Evolutionary conservation across 2,888 invertebrate genomes (phyloP).

Genomic region (Pandemis corylana): DNA sequence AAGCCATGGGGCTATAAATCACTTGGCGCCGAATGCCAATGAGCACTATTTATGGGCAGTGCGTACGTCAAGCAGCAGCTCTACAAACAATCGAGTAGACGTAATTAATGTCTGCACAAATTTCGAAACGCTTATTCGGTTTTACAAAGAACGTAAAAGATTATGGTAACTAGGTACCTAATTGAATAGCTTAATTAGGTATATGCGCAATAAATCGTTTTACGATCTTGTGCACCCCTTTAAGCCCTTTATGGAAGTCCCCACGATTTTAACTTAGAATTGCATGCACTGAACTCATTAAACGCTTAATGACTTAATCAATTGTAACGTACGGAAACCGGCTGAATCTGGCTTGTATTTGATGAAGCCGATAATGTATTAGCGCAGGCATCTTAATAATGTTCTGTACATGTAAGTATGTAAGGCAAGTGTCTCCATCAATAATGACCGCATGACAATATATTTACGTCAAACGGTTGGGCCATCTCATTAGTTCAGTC

Average conservation of each 20-base stretch:
- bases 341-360: background rate
- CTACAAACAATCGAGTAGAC: constrained; percentile 34
- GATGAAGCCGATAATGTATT: constrained; percentile 13
- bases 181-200: constrained; percentile 5
- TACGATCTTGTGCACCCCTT: constrained; percentile 21
- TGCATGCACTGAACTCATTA: constrained; percentile 27
- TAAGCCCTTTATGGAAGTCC: constrained; percentile 19
- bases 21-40: constrained; percentile 57
- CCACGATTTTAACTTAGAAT: constrained; percentile 32
- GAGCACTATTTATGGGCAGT: constrained; percentile 65
- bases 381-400: constrained; percentile 1
- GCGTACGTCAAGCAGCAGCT: constrained; percentile 59
- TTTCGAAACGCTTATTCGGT: constrained; percentile 5
- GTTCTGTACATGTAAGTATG: constrained; percentile 1
- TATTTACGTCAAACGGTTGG: constrained; percentile 76
- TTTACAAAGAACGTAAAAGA: constrained; percentile 4
- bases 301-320: constrained; percentile 32
- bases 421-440: constrained; percentile 17
- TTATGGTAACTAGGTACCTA: constrained; percentile 3
- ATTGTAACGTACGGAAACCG: constrained; percentile 4
- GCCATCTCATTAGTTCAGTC: constrained; percentile 76
- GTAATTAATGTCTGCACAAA: constrained; percentile 31
- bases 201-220: constrained; percentile 20
- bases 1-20: constrained; percentile 68
- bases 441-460: constrained; percentile 48